Conservation (phyloP, 2,888 invertebrate species). For the Uloborus plumipes region DNA sequence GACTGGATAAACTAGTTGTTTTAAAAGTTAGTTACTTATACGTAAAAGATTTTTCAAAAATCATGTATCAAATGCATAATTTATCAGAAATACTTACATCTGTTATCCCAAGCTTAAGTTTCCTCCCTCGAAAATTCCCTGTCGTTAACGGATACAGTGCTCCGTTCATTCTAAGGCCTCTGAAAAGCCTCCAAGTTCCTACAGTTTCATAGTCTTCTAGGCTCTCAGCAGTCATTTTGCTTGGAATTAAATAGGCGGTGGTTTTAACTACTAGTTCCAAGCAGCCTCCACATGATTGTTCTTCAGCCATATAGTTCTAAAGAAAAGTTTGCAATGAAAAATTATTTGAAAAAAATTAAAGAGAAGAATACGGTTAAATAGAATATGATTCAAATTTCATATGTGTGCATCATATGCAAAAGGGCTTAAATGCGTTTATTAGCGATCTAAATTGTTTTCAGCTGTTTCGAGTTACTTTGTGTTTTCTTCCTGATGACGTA, state of each 20-base stretch:
- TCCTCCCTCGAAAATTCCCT: slow-evolving; percentile 56
- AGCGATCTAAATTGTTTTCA: too few relatives aligned
- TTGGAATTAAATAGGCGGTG: slow-evolving; percentile 34
- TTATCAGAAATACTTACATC: slow-evolving; percentile 46
- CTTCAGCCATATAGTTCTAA: slow-evolving; percentile 40
- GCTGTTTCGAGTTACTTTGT: too few relatives aligned
- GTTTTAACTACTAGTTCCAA: slow-evolving; percentile 43
- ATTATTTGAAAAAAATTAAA: too few relatives aligned
- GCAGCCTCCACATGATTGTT: slow-evolving; percentile 46
- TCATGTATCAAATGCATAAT: too few relatives aligned
- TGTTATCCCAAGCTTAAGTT: slow-evolving; percentile 64
- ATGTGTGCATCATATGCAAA: too few relatives aligned
- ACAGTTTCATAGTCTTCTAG: slow-evolving; percentile 51
- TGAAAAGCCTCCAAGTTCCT: slow-evolving; percentile 64
- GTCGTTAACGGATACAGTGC: slow-evolving; percentile 51
- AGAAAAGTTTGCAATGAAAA: neutral
- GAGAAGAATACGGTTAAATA: too few relatives aligned
- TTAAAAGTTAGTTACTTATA: too few relatives aligned
- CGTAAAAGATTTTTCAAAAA: too few relatives aligned
- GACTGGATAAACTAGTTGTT: too few relatives aligned
- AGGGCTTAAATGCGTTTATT: too few relatives aligned
- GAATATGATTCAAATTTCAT: too few relatives aligned
- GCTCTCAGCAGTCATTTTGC: slow-evolving; percentile 4
- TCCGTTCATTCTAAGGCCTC: slow-evolving; percentile 51
- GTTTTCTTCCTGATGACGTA: too few relatives aligned